Percentiles rank a stretch among this genome's conserved stretches.
Conservation (phyloP, 2,888 invertebrate genomes). For the Meghimatium bilineatum region DNA sequence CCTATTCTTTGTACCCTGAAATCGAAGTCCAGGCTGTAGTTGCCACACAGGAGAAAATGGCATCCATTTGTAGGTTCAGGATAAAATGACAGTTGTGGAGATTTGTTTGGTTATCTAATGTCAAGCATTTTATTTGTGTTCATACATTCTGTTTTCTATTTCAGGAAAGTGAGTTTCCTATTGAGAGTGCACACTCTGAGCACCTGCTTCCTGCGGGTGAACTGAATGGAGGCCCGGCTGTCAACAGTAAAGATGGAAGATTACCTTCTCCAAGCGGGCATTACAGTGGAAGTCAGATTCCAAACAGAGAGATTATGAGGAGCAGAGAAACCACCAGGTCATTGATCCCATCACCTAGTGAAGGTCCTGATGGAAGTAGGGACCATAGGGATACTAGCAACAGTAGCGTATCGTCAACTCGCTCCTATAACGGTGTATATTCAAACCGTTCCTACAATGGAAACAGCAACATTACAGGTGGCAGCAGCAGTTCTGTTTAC, state of each 20-base stretch:
- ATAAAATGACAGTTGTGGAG: too few relatives aligned
- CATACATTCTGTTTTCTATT: neutral
- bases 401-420: constrained; percentile 70
- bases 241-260: constrained; percentile 12
- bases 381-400: constrained; percentile 65
- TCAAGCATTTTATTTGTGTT: neutral
- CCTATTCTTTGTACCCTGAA: too few relatives aligned
- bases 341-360: constrained; percentile 1
- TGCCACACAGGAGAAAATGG: too few relatives aligned
- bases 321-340: constrained; percentile 51
- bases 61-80: too few relatives aligned
- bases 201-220: neutral
- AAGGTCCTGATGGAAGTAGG: constrained; percentile 48
- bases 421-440: constrained; percentile 65
- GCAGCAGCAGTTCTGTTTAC: neutral
- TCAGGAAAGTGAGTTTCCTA: constrained; percentile 59
- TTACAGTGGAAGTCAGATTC: constrained; percentile 46
- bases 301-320: constrained; percentile 47
- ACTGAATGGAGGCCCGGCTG: constrained; percentile 5
- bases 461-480: constrained; percentile 13
- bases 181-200: constrained; percentile 31
- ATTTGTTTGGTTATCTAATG: neutral
- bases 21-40: too few relatives aligned
- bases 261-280: constrained; percentile 36
- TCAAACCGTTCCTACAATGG: constrained; percentile 58